phyloP scores from a whole-genome alignment of 2,113 vertebrate genomes.

The Cranoglanis bouderius region DNA sequence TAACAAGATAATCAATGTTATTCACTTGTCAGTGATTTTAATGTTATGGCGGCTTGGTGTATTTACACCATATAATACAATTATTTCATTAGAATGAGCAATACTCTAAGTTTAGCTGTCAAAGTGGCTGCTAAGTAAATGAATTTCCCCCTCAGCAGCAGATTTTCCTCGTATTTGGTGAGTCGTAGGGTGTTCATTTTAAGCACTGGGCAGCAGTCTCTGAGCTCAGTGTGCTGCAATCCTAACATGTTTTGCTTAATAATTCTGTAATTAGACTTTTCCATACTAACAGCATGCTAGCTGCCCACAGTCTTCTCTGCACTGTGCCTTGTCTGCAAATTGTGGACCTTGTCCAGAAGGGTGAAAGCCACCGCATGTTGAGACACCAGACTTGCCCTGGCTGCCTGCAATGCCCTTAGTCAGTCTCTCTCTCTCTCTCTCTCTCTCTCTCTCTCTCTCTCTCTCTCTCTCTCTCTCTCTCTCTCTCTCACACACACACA shows the following conservation, averaged over 20 bases:
- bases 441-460: too few relatives aligned
- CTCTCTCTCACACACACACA: neutral
- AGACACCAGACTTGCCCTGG: conserved; percentile 26
- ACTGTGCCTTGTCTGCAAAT: conserved; percentile 43
- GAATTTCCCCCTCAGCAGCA: neutral
- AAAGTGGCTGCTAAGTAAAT: neutral
- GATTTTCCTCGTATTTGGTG: conserved; percentile 7
- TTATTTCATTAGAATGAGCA: neutral
- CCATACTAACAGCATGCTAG: neutral
- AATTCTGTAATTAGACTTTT: conserved; percentile 38
- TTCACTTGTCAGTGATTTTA: too few relatives aligned
- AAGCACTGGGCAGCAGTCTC: neutral
- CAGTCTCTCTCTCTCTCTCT: too few relatives aligned
- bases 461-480: too few relatives aligned
- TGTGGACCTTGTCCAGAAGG: conserved; percentile 49
- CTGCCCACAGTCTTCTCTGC: neutral
- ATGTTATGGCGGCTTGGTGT: too few relatives aligned
- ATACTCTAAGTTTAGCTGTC: neutral
- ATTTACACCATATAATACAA: neutral
- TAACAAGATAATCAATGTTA: too few relatives aligned
- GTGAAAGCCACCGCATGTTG: conserved; percentile 50
- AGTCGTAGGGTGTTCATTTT: neutral
- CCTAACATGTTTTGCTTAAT: conserved; percentile 30
- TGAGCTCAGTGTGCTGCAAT: neutral
- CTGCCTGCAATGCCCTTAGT: neutral